Evolutionary conservation across 2,797 vertebrate species (phyloP).

Genomic region (Xerus rutilus): DNA sequence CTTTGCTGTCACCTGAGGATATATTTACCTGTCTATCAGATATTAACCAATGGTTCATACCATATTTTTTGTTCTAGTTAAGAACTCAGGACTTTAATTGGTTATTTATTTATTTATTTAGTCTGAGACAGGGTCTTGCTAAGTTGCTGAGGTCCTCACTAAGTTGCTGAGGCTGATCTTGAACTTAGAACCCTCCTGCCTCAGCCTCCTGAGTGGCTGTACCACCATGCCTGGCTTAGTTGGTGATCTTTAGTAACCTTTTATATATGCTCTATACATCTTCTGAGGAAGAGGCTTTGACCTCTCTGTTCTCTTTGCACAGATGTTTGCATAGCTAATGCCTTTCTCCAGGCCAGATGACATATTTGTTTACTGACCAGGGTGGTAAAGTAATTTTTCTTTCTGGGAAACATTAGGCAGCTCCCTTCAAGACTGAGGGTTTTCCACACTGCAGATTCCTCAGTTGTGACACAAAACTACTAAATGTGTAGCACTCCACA

Average conservation of each 20-base stretch:
- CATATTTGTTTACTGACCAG: neutral
- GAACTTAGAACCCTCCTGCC: neutral
- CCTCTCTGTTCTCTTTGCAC: neutral
- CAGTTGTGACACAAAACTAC: neutral
- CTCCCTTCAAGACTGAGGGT: neutral
- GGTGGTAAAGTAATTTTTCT: neutral
- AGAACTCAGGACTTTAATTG: too few relatives aligned
- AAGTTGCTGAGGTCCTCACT: neutral
- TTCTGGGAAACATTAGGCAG: neutral
- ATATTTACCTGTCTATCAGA: too few relatives aligned
- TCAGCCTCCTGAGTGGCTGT: too few relatives aligned
- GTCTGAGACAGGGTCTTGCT: neutral
- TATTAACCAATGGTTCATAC: too few relatives aligned
- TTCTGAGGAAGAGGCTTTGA: neutral
- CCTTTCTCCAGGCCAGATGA: neutral
- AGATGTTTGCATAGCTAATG: neutral
- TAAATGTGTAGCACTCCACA: neutral
- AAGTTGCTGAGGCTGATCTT: neutral
- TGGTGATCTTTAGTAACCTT: slow-evolving; percentile 6
- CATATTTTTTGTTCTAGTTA: too few relatives aligned
- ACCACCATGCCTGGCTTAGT: too few relatives aligned
- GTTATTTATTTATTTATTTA: too few relatives aligned
- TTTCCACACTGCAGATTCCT: neutral
- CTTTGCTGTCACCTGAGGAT: too few relatives aligned
- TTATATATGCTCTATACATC: neutral